Conservation (phyloP, 2,888 invertebrate species). For the Tenthredo livida region DNA sequence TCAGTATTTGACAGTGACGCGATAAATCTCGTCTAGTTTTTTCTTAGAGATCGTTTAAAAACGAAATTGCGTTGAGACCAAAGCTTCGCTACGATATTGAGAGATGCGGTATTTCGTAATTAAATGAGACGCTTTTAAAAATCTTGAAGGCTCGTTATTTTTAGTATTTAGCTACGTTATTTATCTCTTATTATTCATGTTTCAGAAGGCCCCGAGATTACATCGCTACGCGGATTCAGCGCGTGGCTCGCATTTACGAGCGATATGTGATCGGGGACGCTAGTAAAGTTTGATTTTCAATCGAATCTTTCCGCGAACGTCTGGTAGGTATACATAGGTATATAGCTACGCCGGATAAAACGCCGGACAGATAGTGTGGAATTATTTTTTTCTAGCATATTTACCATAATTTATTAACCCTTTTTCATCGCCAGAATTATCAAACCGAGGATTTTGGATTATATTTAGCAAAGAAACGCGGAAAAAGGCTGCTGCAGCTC, state of each 20-base stretch:
- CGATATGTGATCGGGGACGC: slow-evolving; percentile 1
- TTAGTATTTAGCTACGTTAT: slow-evolving; percentile 10
- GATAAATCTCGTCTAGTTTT: slow-evolving; percentile 41
- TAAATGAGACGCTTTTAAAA: slow-evolving; percentile 35
- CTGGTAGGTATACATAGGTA: background rate
- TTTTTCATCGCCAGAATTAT: background rate
- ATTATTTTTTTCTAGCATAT: slow-evolving; percentile 1
- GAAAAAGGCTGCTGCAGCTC: slow-evolving; percentile 28
- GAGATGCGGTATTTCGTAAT: slow-evolving; percentile 49
- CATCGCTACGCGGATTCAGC: background rate
- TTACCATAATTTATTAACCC: slow-evolving; percentile 36
- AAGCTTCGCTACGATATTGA: slow-evolving; percentile 22
- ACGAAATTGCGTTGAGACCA: slow-evolving; percentile 11
- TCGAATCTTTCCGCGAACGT: slow-evolving; percentile 10
- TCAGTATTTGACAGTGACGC: slow-evolving; percentile 33
- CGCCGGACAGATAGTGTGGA: background rate
- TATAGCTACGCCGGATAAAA: background rate
- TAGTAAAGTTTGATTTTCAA: slow-evolving; percentile 26
- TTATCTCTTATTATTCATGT: slow-evolving; percentile 33
- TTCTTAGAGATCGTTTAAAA: slow-evolving; percentile 28
- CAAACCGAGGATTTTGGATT: background rate
- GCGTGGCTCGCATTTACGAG: background rate
- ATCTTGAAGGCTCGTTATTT: slow-evolving; percentile 33
- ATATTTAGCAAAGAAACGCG: slow-evolving; percentile 32
- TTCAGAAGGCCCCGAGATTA: background rate